Conservation (phyloP, 2,113 vertebrate genomes). For the Turdus rufiventris region DNA sequence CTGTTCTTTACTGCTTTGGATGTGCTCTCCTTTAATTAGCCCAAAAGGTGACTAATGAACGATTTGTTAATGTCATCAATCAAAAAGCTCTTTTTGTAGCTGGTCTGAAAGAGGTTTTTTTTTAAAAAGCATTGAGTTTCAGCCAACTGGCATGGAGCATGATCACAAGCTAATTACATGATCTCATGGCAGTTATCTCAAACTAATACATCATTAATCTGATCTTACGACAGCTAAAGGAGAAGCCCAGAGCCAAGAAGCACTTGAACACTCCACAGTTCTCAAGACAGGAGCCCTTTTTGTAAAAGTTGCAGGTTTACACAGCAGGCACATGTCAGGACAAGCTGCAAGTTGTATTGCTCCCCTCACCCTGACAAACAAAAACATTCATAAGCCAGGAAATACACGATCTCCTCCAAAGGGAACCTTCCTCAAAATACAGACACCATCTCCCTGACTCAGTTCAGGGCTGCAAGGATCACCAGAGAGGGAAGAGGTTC, state of each 20-base stretch:
- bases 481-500: not conserved
- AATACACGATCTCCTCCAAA: not conserved
- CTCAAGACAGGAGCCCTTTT: not conserved
- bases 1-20: slow-evolving; percentile 6
- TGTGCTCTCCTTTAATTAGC: not conserved
- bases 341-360: not conserved
- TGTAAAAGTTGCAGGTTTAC: not conserved
- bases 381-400: not conserved
- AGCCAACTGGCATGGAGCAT: not conserved
- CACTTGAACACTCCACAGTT: not conserved
- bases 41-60: slow-evolving; percentile 28
- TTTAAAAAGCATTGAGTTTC: not conserved
- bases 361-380: not conserved
- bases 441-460: not conserved
- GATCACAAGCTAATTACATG: slow-evolving; percentile 12
- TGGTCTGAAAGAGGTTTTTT: not conserved
- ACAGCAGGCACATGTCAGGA: slow-evolving; percentile 4
- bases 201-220: slow-evolving; percentile 57
- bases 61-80: slow-evolving; percentile 28
- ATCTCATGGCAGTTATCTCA: not conserved
- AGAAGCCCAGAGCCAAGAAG: slow-evolving; percentile 27
- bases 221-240: not conserved
- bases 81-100: not conserved
- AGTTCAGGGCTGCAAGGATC: not conserved
- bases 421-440: not conserved